Conservation (phyloP, 2,797 vertebrate genomes). For the Falco concolor region DNA sequence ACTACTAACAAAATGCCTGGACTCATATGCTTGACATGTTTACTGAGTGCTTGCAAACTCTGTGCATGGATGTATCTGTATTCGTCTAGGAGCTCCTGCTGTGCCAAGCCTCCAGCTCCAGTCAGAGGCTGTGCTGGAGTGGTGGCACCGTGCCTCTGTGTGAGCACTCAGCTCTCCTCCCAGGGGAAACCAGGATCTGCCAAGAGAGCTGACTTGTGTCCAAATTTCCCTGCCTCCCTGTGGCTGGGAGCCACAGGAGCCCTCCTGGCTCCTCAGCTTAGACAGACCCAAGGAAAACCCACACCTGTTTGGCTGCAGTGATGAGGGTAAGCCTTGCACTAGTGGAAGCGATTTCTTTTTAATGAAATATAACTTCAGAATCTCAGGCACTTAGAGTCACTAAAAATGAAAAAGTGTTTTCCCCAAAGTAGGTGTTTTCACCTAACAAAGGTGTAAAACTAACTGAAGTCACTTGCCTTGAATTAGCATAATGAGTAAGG, state of each 20-base stretch:
- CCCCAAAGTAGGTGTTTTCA: not conserved
- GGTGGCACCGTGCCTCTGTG: fast-evolving
- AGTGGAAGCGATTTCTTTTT: not conserved
- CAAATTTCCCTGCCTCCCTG: not conserved
- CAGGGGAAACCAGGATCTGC: not conserved
- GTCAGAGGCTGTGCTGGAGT: not conserved
- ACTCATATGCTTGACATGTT: not conserved
- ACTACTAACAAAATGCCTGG: not conserved
- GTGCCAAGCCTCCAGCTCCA: not conserved
- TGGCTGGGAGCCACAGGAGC: not conserved
- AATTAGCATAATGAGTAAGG: not conserved
- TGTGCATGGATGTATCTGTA: not conserved
- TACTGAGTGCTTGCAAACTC: not conserved
- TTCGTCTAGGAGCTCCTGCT: not conserved
- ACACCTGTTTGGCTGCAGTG: not conserved
- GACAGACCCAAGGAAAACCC: not conserved
- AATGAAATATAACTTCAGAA: not conserved
- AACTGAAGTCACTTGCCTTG: not conserved
- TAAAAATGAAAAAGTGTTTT: not conserved
- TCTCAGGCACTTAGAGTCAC: not conserved
- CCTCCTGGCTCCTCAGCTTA: not conserved
- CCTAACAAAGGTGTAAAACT: not conserved
- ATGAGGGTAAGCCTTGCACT: not conserved
- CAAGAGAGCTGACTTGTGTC: not conserved
- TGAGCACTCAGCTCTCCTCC: not conserved